Conservation (phyloP, 2,888 invertebrate genomes). For the Cerastis leucographa region DNA sequence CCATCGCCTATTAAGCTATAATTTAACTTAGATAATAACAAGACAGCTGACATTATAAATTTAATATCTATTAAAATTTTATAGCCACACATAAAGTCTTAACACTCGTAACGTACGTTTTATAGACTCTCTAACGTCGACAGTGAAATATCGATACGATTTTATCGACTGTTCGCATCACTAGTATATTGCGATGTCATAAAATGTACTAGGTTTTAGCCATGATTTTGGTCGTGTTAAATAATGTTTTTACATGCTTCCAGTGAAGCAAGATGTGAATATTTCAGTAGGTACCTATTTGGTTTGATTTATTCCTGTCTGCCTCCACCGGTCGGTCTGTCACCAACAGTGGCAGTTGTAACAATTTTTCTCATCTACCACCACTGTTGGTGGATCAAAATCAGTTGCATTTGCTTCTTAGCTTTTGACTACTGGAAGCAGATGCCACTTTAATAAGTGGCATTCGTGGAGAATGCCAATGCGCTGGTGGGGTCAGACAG, state of each 20-base stretch:
- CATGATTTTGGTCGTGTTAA: slow-evolving; percentile 50
- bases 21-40: slow-evolving; percentile 61
- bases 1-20: slow-evolving; percentile 60
- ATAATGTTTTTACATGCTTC: slow-evolving; percentile 47
- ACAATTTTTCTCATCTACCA: too few species aligned
- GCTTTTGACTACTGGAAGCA: too few species aligned
- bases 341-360: too few species aligned
- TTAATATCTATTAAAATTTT: slow-evolving; percentile 68
- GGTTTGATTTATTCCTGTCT: too few species aligned
- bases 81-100: slow-evolving; percentile 66
- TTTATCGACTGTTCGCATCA: slow-evolving; percentile 69
- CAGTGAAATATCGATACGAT: slow-evolving; percentile 70
- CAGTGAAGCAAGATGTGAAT: background rate
- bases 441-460: too few species aligned
- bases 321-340: too few species aligned
- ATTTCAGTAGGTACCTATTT: background rate
- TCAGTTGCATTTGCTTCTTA: too few species aligned
- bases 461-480: too few species aligned
- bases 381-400: too few species aligned
- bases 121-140: slow-evolving; percentile 64
- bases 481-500: too few species aligned
- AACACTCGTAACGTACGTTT: slow-evolving; percentile 65
- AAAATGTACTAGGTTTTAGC: slow-evolving; percentile 51
- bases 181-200: slow-evolving; percentile 59
- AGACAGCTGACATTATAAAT: slow-evolving; percentile 69